Evolutionary conservation across 2,797 vertebrate species (phyloP).

Genomic region (Erpetoichthys calabaricus): DNA sequence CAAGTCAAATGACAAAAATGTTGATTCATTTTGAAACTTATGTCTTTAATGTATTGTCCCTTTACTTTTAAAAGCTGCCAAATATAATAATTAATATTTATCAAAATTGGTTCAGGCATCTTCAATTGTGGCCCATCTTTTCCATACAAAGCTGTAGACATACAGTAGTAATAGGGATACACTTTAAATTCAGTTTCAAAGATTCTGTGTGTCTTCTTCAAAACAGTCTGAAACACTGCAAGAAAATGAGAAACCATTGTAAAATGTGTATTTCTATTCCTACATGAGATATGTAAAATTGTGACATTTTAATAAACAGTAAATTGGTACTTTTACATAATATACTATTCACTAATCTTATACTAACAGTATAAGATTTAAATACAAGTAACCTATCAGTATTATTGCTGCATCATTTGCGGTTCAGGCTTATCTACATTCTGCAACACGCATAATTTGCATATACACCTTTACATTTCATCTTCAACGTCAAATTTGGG

Average conservation of each 20-base stretch:
- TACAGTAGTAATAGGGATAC: slow-evolving; percentile 51
- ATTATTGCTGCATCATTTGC: too few relatives aligned
- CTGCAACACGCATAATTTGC: too few relatives aligned
- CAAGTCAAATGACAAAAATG: slow-evolving; percentile 47
- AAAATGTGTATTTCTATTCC: neutral
- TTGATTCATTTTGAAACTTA: slow-evolving; percentile 44
- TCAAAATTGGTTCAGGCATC: slow-evolving; percentile 48
- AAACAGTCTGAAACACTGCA: slow-evolving; percentile 46
- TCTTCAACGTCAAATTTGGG: too few relatives aligned
- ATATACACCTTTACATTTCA: too few relatives aligned
- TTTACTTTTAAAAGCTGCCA: slow-evolving; percentile 38
- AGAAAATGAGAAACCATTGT: slow-evolving; percentile 15
- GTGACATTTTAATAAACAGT: too few relatives aligned
- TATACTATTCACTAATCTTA: too few relatives aligned
- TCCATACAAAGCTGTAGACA: slow-evolving; percentile 58
- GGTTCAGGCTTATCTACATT: too few relatives aligned
- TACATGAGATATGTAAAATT: neutral
- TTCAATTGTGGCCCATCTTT: slow-evolving; percentile 49
- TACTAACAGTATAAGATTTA: too few relatives aligned
- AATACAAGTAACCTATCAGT: too few relatives aligned
- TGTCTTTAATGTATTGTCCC: slow-evolving; percentile 26
- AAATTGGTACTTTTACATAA: too few relatives aligned
- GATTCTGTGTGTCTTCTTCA: slow-evolving; percentile 39
- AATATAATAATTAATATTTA: slow-evolving; percentile 37
- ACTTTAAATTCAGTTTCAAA: slow-evolving; percentile 36